Evolutionary conservation across 2,888 invertebrate species (phyloP).

Genomic region (Eupithecia tripunctaria): DNA sequence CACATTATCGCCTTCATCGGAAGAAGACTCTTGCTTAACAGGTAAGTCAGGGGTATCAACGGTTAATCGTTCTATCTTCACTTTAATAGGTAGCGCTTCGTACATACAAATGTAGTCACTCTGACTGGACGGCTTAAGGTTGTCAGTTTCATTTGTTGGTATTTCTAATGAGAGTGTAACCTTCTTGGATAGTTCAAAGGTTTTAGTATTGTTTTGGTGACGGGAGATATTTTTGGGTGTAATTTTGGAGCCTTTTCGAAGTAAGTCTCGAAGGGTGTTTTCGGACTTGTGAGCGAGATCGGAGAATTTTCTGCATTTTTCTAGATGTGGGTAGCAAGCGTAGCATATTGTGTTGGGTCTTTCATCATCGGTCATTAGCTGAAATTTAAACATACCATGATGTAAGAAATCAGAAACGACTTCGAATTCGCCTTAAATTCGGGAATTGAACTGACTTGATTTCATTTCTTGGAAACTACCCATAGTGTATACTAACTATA

Average conservation of each 20-base stretch:
- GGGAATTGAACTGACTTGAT: too few species aligned
- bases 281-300: conserved; percentile 15
- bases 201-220: neutral
- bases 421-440: too few species aligned
- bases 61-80: neutral
- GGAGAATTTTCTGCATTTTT: conserved; percentile 19
- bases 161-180: conserved; percentile 2
- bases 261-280: neutral
- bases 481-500: too few species aligned
- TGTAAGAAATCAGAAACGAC: too few species aligned
- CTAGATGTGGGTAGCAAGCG: conserved; percentile 17
- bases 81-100: neutral
- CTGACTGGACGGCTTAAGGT: neutral
- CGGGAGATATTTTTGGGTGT: neutral
- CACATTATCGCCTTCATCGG: neutral
- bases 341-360: conserved; percentile 18
- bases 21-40: conserved; percentile 4
- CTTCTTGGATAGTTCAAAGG: neutral
- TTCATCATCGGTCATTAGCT: conserved; percentile 13
- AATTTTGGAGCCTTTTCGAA: conserved; percentile 3
- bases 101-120: conserved; percentile 7
- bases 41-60: neutral
- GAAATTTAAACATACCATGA: neutral
- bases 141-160: neutral
- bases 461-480: too few species aligned